Evolutionary conservation across 2,113 vertebrate species (phyloP), one percentile per base, ranked within the genome.

Genomic region (Proteles cristata): DNA sequence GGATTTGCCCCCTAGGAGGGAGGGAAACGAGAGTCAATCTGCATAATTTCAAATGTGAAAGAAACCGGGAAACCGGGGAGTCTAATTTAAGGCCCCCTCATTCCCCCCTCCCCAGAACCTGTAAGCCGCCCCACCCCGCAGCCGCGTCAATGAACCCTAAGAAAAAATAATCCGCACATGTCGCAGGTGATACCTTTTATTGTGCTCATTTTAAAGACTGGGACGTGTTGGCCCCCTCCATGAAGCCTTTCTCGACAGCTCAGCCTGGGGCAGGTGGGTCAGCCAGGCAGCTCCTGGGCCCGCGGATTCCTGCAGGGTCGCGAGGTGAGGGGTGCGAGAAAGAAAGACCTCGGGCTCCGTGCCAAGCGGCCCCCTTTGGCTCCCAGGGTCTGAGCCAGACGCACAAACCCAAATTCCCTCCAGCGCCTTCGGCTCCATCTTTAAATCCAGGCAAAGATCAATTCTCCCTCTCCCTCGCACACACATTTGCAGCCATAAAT

Each of bases 121-220:
- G 23, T 58, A 73, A 69, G 12, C 35, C 33, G 35, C 73, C 71
- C 15, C 79, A 14, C 2, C 7, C 15, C 26, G 14, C 9, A 23
- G 61, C 31, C 53, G 14, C 61, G 8, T 11, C 45, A 28, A 48
- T 63, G 94, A 68, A 77, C 39, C 77, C 61, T 63, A 63, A 91
- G 87, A 98, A 98, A 97, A 98, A 98, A 65, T 97, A 95, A 98
- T 97, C 95, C 82, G 97, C 88, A 94, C 96, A 95, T 94, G 94
- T 95, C 96, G 96, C 98, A 97, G 98, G 97, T 97, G 98, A 98
- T 98, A 99, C 98, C 98, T 98, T 99, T 99, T 98, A 98, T 98
- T 98, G 98, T 96, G 98, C 96, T 97, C 98, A 97, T 96, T 98
- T 98, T 97, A 98, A 1, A 97, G 91, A 94, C 87, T 35, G 61